Percentiles rank a stretch among this genome's conserved stretches.
phyloP scores from a whole-genome alignment of 2,888 invertebrate species.

The Orgyia antiqua region DNA sequence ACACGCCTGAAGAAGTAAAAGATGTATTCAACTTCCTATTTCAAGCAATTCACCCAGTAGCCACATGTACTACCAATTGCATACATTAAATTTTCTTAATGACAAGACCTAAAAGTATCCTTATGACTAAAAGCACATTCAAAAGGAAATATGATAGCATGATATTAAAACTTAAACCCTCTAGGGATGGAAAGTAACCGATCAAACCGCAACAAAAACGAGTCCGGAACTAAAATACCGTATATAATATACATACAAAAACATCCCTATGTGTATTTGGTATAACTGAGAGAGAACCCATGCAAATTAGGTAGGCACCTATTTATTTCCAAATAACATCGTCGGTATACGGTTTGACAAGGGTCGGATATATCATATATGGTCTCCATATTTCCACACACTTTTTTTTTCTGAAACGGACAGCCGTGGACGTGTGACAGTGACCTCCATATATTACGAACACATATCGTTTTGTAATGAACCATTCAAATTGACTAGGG shows the following conservation, averaged over 20 bases:
- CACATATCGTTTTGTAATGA: slow-evolving; percentile 35
- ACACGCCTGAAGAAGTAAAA: too few species aligned
- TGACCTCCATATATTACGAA: slow-evolving; percentile 51
- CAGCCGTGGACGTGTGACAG: slow-evolving; percentile 27
- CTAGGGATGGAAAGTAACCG: slow-evolving; percentile 17
- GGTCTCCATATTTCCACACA: slow-evolving; percentile 49
- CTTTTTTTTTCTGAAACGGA: slow-evolving; percentile 40
- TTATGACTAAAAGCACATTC: slow-evolving; percentile 1
- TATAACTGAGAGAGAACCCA: slow-evolving; percentile 25
- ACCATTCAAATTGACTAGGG: slow-evolving; percentile 28
- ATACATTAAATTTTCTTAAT: too few species aligned
- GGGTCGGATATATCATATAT: slow-evolving; percentile 52
- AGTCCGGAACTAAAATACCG: slow-evolving; percentile 11
- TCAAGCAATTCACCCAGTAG: too few species aligned
- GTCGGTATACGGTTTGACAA: slow-evolving; percentile 38
- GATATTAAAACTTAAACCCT: slow-evolving; percentile 17
- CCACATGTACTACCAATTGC: too few species aligned
- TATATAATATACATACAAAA: slow-evolving; percentile 21
- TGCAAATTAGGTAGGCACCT: slow-evolving; percentile 43
- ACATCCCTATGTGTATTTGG: slow-evolving; percentile 13
- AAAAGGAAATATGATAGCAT: slow-evolving; percentile 13
- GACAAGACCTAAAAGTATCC: too few species aligned
- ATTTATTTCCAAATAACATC: slow-evolving; percentile 43
- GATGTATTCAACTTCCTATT: too few species aligned
- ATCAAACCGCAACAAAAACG: slow-evolving; percentile 16